Evolutionary conservation across 2,113 vertebrate genomes (phyloP).

Genomic region (Myiagra hebetior): DNA sequence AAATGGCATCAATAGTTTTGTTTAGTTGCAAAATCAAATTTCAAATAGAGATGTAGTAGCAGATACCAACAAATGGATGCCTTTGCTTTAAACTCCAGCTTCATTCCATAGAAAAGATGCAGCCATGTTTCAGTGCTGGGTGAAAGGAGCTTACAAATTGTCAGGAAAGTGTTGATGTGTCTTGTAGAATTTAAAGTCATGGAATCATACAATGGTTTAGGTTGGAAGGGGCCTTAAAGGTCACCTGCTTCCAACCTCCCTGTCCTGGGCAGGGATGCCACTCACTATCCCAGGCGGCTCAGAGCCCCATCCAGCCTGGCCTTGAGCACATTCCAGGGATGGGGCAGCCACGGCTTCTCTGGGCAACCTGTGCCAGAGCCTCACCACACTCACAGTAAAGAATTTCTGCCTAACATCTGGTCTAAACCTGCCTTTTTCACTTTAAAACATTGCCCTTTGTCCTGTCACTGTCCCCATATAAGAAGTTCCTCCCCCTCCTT

Average conservation of each 20-base stretch:
- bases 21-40: background rate
- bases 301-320: background rate
- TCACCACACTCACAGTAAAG: background rate
- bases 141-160: background rate
- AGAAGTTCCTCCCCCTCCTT: background rate
- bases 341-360: background rate
- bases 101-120: background rate
- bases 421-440: background rate
- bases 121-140: background rate
- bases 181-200: background rate
- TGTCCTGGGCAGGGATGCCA: background rate
- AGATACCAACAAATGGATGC: background rate
- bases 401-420: background rate
- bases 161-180: background rate
- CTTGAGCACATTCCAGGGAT: background rate
- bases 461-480: no score
- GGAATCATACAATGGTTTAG: background rate
- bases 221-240: background rate
- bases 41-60: background rate
- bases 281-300: rapidly evolving
- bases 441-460: background rate
- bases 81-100: background rate
- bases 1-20: background rate
- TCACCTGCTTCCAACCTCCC: background rate
- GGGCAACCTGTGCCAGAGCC: background rate